Evolutionary conservation across 2,797 vertebrate genomes (phyloP).

Genomic region (Tenualosa thibaudeaui): DNA sequence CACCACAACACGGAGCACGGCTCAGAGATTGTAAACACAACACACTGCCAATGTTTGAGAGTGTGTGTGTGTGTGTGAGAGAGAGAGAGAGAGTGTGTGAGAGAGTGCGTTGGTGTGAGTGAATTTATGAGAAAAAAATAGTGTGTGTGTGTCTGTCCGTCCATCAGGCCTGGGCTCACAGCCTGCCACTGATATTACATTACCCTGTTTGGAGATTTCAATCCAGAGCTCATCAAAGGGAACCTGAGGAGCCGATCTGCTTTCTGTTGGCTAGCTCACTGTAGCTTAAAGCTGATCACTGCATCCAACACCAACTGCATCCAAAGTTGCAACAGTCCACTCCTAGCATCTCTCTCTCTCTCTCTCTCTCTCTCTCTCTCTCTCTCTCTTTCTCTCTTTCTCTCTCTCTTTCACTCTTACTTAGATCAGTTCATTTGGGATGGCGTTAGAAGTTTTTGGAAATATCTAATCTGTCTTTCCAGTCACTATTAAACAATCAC

Average conservation of each 20-base stretch:
- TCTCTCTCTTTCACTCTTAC: neutral
- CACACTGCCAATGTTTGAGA: neutral
- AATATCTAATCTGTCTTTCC: slow-evolving; percentile 7
- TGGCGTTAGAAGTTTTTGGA: too few relatives aligned
- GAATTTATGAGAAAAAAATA: too few relatives aligned
- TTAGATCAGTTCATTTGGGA: neutral
- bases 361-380: slow-evolving; percentile 13
- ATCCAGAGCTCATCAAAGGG: slow-evolving; percentile 10
- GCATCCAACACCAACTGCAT: neutral
- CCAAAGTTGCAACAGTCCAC: neutral
- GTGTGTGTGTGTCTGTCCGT: neutral
- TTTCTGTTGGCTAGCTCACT: neutral
- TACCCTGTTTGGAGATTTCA: slow-evolving; percentile 10
- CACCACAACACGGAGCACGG: neutral
- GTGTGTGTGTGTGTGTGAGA: neutral
- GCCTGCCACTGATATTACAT: slow-evolving; percentile 5
- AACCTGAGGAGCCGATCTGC: neutral
- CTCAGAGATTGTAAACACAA: neutral
- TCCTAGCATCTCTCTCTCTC: slow-evolving; percentile 19
- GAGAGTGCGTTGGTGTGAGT: neutral
- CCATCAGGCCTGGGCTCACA: neutral
- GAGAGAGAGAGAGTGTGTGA: neutral
- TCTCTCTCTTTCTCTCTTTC: slow-evolving; percentile 32
- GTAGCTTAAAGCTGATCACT: neutral
- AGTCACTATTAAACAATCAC: neutral